These are phyloP conservation scores for Meiosimyza decipiens DNA, from an alignment of 2,888 invertebrate species.

Conservation along the genomic window DNA sequence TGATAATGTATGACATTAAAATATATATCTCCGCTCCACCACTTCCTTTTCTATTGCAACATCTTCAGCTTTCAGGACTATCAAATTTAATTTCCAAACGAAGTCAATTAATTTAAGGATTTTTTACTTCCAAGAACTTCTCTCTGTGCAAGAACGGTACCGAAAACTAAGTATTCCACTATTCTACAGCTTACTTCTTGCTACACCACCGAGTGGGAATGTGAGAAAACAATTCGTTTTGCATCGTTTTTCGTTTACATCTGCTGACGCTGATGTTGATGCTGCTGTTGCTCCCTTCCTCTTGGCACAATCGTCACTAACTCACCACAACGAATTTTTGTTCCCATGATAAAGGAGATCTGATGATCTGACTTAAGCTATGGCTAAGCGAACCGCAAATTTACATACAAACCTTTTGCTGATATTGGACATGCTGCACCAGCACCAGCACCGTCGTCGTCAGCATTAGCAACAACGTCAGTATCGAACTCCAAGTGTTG, in stretches of 20 bases:
- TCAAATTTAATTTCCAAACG: too few species aligned
- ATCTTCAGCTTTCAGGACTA: too few species aligned
- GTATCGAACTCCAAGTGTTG: conserved; percentile 38
- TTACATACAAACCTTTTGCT: conserved; percentile 34
- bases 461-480: conserved; percentile 35
- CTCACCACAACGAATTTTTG: conserved; percentile 12
- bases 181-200: too few species aligned
- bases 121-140: too few species aligned
- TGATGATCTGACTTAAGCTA: neutral
- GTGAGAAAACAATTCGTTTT: conserved; percentile 46
- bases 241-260: conserved; percentile 33
- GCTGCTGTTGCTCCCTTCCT: too few species aligned
- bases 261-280: neutral
- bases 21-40: too few species aligned
- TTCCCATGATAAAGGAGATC: conserved; percentile 28
- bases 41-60: too few species aligned
- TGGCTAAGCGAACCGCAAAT: conserved; percentile 19
- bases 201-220: conserved; percentile 29
- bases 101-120: too few species aligned
- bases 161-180: too few species aligned
- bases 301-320: too few species aligned
- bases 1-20: too few species aligned
- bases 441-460: neutral
- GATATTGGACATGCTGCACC: conserved; percentile 15
- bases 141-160: too few species aligned